phyloP scores from a whole-genome alignment of 2,113 vertebrate species.

The Cochlearius cochlearius region DNA sequence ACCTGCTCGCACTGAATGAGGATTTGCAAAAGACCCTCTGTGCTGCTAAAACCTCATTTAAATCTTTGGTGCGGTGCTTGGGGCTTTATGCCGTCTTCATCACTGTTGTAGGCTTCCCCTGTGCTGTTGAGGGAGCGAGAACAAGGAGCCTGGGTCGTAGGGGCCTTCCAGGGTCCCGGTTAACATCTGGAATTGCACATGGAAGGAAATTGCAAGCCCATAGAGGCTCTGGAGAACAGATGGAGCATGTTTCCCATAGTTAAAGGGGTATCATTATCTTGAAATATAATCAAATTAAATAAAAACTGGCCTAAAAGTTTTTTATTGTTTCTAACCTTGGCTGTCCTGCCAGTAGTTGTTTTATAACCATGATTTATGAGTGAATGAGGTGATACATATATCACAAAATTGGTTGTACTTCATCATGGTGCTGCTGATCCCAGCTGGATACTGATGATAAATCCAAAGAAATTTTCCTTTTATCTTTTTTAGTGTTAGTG shows the following conservation, averaged over 20 bases:
- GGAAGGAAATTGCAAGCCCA: conserved; percentile 19
- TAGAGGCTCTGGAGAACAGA: conserved; percentile 32
- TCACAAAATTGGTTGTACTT: not conserved
- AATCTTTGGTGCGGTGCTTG: not conserved
- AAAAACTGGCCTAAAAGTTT: not conserved
- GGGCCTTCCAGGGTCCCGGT: not conserved
- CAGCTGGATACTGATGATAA: not conserved
- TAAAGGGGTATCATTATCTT: conserved; percentile 17
- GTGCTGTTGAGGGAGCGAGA: not conserved
- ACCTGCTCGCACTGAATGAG: not conserved
- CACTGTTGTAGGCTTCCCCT: not conserved
- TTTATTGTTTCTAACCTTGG: conserved; percentile 17
- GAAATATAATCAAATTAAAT: conserved; percentile 32
- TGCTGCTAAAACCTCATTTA: not conserved
- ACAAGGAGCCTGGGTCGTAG: not conserved
- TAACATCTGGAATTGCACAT: conserved; percentile 44
- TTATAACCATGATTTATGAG: not conserved
- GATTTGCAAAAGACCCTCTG: not conserved
- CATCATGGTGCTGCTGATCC: not conserved
- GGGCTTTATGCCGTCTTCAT: not conserved
- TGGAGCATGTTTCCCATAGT: not conserved
- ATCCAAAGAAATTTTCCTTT: not conserved
- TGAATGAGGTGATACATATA: not conserved
- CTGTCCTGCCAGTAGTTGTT: not conserved
- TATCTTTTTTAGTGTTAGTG: not conserved